Conservation (phyloP, 2,113 vertebrate genomes). For the cattle (Bos taurus) region DNA sequence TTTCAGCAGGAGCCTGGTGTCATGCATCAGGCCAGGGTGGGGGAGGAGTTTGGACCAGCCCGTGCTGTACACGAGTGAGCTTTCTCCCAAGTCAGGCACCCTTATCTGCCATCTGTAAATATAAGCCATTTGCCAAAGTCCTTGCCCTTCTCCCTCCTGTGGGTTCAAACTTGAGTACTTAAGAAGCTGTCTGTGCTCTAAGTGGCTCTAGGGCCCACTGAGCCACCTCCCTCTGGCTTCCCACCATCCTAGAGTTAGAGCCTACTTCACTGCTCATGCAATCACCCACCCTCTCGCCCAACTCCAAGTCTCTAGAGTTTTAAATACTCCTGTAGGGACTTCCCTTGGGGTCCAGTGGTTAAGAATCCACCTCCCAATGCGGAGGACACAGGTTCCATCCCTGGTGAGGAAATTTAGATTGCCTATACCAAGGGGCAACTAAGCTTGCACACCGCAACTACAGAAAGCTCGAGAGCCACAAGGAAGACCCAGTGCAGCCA, state of each 20-base stretch:
- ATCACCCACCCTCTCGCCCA: background rate
- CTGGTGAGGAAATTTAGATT: background rate
- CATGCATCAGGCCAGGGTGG: conserved; percentile 40
- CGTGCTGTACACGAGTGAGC: rapidly evolving
- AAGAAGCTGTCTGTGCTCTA: background rate
- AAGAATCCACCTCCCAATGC: background rate
- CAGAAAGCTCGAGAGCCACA: background rate
- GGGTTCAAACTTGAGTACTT: background rate
- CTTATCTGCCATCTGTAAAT: background rate
- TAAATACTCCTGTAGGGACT: background rate
- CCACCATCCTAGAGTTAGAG: background rate
- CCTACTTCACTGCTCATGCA: background rate
- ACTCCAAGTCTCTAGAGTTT: background rate
- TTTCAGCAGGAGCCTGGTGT: conserved; percentile 57
- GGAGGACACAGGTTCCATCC: background rate
- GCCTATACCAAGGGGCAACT: background rate
- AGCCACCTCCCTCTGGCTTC: background rate
- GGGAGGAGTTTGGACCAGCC: conserved; percentile 44
- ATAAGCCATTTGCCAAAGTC: background rate
- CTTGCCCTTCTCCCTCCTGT: background rate
- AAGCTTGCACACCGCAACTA: background rate
- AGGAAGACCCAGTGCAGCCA: background rate
- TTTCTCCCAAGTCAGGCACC: background rate
- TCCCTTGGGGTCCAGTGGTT: background rate
- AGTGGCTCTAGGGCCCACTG: background rate